A percentile compares a stretch with the other conserved stretches of the same genome.
Conservation (phyloP, 2,888 invertebrate species). For the Strigamia transsilvanica region DNA sequence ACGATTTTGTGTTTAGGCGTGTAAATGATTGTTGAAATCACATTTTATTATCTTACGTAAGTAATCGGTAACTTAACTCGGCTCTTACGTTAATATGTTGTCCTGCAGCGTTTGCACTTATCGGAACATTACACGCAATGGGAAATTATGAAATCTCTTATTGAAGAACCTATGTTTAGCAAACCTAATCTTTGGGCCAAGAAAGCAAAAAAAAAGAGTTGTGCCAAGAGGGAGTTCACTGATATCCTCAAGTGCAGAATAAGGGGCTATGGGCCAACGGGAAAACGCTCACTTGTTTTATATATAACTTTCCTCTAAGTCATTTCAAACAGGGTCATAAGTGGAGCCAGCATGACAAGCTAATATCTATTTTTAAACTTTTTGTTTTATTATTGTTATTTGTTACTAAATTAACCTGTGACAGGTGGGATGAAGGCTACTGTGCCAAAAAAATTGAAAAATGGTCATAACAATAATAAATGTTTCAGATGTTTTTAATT, state of each 20-base stretch:
- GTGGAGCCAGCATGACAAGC: slow-evolving; percentile 16
- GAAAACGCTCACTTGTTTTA: slow-evolving; percentile 1
- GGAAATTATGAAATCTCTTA: slow-evolving; percentile 25
- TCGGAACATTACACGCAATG: not conserved
- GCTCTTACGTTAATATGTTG: not conserved
- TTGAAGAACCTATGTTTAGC: slow-evolving; percentile 21
- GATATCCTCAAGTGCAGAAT: slow-evolving; percentile 26
- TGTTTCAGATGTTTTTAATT: not conserved
- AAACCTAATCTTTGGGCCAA: slow-evolving; percentile 21
- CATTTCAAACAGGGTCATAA: slow-evolving; percentile 30
- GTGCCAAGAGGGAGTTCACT: slow-evolving; percentile 30
- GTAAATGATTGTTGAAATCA: not conserved
- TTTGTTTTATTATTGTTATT: not conserved
- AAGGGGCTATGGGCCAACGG: slow-evolving; percentile 30
- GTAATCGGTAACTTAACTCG: not conserved
- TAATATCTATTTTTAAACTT: not conserved
- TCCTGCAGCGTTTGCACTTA: not conserved
- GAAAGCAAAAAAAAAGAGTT: not conserved
- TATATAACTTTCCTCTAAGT: slow-evolving; percentile 21
- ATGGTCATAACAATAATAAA: too few species aligned
- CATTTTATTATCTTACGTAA: not conserved
- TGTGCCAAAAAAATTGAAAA: too few species aligned
- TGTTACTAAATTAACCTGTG: not conserved
- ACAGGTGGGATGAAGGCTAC: not conserved
- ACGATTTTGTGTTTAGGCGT: not conserved